Evolutionary conservation across 2,797 vertebrate species (phyloP).

Genomic region (Myiotriccus ornatus): DNA sequence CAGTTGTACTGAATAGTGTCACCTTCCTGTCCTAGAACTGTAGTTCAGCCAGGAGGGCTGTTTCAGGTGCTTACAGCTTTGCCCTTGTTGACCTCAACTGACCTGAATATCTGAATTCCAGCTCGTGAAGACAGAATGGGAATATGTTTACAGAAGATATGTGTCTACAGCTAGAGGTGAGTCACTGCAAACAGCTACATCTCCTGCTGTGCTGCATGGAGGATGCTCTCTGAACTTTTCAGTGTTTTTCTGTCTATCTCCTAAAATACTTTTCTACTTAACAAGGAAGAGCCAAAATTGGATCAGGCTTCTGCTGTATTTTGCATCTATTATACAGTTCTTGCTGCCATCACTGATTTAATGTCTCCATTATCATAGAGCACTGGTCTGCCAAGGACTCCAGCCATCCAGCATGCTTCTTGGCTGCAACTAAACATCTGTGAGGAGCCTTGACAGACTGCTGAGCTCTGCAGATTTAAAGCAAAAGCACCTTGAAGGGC

Average conservation of each 20-base stretch:
- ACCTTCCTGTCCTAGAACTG: background rate
- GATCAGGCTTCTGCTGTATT: constrained; percentile 29
- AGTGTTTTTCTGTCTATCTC: constrained; percentile 51
- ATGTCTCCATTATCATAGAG: constrained; percentile 47
- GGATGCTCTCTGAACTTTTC: background rate
- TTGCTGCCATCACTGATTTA: constrained; percentile 62
- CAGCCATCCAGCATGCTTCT: background rate
- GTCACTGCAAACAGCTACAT: background rate
- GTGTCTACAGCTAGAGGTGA: background rate
- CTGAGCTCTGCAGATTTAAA: background rate
- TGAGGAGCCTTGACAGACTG: background rate
- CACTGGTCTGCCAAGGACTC: constrained; percentile 6
- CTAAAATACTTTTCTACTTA: constrained; percentile 37
- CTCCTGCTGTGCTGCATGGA: background rate
- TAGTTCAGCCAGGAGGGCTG: background rate
- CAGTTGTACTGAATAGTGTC: background rate
- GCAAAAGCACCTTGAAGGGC: background rate
- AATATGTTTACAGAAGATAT: background rate
- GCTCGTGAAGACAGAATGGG: background rate
- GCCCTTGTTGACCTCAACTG: background rate
- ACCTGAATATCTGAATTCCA: background rate
- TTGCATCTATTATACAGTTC: constrained; percentile 64
- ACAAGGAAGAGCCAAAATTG: constrained; percentile 42
- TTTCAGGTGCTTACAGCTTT: background rate
- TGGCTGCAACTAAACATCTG: background rate